A percentile compares a stretch with the other conserved stretches of the same genome.
These are phyloP conservation scores for Drosophila mercatorum DNA, from an alignment of 2,888 invertebrate species.

Conservation along the genomic window DNA sequence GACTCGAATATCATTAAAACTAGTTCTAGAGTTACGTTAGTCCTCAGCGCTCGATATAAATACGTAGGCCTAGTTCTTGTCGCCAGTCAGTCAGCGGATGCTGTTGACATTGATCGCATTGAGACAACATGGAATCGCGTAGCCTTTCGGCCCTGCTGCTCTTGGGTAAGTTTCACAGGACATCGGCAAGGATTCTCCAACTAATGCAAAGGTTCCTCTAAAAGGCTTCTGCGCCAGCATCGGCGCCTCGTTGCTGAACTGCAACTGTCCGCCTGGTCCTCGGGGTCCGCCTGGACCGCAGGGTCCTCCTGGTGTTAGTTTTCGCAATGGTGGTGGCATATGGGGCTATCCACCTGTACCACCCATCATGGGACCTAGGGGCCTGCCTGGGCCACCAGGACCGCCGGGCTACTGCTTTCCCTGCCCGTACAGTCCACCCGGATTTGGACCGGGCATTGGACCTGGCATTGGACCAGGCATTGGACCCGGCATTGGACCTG, in stretches of 20 bases:
- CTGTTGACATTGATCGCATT: slow-evolving; percentile 63
- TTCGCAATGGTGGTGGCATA: slow-evolving; percentile 18
- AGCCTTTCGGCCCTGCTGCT: slow-evolving; percentile 38
- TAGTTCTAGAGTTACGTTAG: background rate
- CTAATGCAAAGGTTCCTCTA: background rate
- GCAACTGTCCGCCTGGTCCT: slow-evolving; percentile 68
- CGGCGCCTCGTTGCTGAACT: slow-evolving; percentile 62
- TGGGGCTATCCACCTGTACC: slow-evolving; percentile 59
- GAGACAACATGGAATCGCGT: slow-evolving; percentile 46
- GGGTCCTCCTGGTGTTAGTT: slow-evolving; percentile 11
- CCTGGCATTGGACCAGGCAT: slow-evolving; percentile 21
- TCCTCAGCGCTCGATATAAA: slow-evolving; percentile 50
- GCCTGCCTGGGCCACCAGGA: slow-evolving; percentile 70
- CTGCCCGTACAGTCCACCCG: slow-evolving; percentile 43
- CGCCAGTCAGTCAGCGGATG: slow-evolving; percentile 45
- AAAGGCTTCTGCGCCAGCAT: slow-evolving; percentile 42
- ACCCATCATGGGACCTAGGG: slow-evolving; percentile 57
- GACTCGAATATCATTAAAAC: slow-evolving; percentile 28
- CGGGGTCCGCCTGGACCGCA: slow-evolving; percentile 54
- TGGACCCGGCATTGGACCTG: slow-evolving; percentile 4
- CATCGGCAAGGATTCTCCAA: background rate
- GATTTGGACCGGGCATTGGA: slow-evolving; percentile 8
- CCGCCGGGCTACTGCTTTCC: slow-evolving; percentile 70
- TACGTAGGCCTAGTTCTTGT: background rate
- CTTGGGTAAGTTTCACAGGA: slow-evolving; percentile 49